A percentile compares a stretch with the other conserved stretches of the same genome.
phyloP scores from a whole-genome alignment of 2,797 vertebrate genomes.

The Coilia nasus region DNA sequence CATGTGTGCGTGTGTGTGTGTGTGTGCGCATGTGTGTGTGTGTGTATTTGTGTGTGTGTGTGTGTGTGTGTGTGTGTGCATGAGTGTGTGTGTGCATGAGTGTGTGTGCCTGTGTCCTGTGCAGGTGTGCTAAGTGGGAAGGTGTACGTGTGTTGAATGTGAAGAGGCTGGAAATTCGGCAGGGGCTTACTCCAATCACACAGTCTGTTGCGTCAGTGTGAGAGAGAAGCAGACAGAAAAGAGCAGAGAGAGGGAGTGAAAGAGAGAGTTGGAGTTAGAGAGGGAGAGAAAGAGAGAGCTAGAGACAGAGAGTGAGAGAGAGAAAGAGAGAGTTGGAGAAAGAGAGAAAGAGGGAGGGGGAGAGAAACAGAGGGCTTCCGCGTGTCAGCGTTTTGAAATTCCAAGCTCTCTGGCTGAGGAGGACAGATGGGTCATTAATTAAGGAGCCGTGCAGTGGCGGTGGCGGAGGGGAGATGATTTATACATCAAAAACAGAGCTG shows the following conservation, averaged over 20 bases:
- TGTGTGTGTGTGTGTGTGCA: no score
- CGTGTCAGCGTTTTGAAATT: slow-evolving; percentile 62
- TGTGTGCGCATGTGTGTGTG: slow-evolving; percentile 24
- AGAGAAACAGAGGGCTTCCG: slow-evolving; percentile 1
- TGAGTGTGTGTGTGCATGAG: no score
- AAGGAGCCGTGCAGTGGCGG: slow-evolving; percentile 64
- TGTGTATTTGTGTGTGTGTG: background rate
- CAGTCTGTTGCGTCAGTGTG: slow-evolving; percentile 45
- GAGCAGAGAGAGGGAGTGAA: background rate
- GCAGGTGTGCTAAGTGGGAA: background rate
- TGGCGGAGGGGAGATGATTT: slow-evolving; percentile 67
- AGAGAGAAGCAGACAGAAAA: background rate
- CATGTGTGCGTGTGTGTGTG: slow-evolving; percentile 44
- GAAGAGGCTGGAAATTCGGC: background rate
- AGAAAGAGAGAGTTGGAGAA: background rate
- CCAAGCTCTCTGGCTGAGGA: slow-evolving; percentile 62
- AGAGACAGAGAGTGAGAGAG: no score
- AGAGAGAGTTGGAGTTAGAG: background rate
- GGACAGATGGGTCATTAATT: slow-evolving; percentile 82
- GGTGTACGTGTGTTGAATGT: background rate
- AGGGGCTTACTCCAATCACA: slow-evolving; percentile 30
- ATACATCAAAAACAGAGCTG: slow-evolving; percentile 74
- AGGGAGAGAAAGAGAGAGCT: no score
- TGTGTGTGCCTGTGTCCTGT: background rate
- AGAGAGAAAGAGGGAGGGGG: background rate